Evolutionary conservation across 2,797 vertebrate species (phyloP).

Genomic region (Melanotaenia boesemani): DNA sequence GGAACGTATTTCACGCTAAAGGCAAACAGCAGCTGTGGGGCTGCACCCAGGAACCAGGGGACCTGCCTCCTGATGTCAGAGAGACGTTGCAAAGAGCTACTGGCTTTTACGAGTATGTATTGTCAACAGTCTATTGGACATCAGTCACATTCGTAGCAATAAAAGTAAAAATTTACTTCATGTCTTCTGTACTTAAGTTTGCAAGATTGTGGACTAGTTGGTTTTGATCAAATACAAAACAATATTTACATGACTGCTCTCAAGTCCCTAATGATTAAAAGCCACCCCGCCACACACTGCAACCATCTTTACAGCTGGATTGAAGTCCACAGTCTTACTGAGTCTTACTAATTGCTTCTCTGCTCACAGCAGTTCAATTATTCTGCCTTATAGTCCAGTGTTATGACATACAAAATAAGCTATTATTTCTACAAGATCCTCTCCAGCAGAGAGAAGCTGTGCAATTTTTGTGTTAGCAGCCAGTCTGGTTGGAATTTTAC

Average conservation of each 20-base stretch:
- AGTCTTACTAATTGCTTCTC: background rate
- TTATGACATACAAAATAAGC: background rate
- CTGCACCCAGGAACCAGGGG: conserved; percentile 88
- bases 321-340: background rate
- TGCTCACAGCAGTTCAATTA: background rate
- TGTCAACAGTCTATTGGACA: background rate
- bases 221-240: background rate
- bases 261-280: background rate
- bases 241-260: conserved; percentile 1
- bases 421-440: conserved; percentile 4
- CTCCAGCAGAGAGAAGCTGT: background rate
- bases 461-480: background rate
- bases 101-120: conserved; percentile 93
- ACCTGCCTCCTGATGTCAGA: conserved; percentile 87
- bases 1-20: conserved; percentile 96
- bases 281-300: background rate
- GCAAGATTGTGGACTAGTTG: background rate
- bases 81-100: conserved; percentile 93
- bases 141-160: background rate
- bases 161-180: background rate
- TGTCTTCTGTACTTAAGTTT: background rate
- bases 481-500: background rate
- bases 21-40: conserved; percentile 95
- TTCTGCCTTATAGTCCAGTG: background rate
- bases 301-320: background rate